Conservation (phyloP, 2,113 vertebrate genomes). For the Oostethus manadensis region DNA sequence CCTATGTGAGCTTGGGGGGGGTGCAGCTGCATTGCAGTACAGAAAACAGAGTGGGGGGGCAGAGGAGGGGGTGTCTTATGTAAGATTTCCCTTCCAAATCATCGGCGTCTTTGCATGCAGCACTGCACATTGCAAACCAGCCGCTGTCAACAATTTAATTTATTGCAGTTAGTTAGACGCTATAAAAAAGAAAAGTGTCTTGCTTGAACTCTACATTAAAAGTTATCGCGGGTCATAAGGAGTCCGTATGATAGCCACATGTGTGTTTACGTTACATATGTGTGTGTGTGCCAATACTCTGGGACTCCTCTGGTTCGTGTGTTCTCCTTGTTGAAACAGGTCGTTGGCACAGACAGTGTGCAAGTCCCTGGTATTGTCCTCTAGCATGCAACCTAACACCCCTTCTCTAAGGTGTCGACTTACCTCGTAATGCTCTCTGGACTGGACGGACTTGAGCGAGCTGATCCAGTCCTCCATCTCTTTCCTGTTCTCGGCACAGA, state of each 20-base stretch:
- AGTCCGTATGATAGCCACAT: background rate
- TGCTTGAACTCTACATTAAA: background rate
- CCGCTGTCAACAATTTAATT: slow-evolving; percentile 7
- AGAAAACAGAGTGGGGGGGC: slow-evolving; percentile 40
- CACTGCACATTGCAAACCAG: slow-evolving; percentile 1
- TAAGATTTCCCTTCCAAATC: slow-evolving; percentile 60
- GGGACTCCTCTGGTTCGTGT: background rate
- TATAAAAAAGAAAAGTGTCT: background rate
- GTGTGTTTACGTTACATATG: background rate
- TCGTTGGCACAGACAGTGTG: background rate
- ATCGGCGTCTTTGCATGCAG: slow-evolving; percentile 38
- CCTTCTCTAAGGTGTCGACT: slow-evolving; percentile 31
- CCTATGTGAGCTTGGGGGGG: slow-evolving; percentile 41
- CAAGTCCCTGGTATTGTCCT: background rate
- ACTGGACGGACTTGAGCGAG: slow-evolving; percentile 91
- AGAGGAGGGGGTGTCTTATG: slow-evolving; percentile 55
- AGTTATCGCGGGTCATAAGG: background rate
- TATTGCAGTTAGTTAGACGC: background rate
- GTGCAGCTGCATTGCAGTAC: slow-evolving; percentile 65
- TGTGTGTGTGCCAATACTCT: background rate
- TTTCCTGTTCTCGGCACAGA: slow-evolving; percentile 86
- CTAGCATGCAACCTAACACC: background rate
- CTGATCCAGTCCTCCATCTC: slow-evolving; percentile 98
- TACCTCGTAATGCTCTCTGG: slow-evolving; percentile 97
- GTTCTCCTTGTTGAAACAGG: background rate